A percentile compares a stretch with the other conserved stretches of the same genome.
Conservation (phyloP, 2,888 invertebrate species). For the Xanthia togata region DNA sequence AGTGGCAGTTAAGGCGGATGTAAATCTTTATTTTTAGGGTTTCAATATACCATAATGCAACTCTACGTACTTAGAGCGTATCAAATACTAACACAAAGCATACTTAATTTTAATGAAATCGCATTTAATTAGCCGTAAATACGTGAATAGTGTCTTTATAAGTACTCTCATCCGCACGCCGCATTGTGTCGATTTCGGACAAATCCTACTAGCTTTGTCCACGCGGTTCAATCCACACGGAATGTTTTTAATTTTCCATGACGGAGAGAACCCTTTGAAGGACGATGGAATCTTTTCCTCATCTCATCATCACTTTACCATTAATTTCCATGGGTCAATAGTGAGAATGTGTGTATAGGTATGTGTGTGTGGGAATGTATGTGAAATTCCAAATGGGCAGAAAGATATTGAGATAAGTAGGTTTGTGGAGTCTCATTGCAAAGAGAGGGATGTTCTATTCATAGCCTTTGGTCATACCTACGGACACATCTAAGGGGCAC, state of each 20-base stretch:
- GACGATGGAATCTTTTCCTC: neutral
- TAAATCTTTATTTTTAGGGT: neutral
- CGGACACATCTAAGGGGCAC: constrained; percentile 26
- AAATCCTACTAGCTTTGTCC: neutral
- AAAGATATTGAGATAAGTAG: neutral
- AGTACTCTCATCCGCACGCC: neutral
- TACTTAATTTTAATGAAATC: neutral
- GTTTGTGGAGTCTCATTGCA: neutral
- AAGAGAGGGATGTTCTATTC: constrained; percentile 29
- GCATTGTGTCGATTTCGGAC: neutral
- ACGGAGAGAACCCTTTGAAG: constrained; percentile 7
- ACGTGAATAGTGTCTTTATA: neutral
- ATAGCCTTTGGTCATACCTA: constrained; percentile 14
- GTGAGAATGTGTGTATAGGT: neutral
- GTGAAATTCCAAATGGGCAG: neutral
- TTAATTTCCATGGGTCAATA: neutral
- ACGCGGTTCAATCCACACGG: neutral
- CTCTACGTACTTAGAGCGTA: neutral
- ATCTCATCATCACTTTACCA: neutral
- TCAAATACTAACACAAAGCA: neutral
- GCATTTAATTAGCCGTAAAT: neutral
- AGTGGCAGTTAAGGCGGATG: neutral
- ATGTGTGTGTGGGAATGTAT: neutral
- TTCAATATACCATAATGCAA: neutral
- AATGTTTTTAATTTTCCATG: constrained; percentile 3